Percentiles rank a stretch among this genome's conserved stretches.
Conservation (phyloP, 2,888 invertebrate genomes). For the Ectemnius lituratus region DNA sequence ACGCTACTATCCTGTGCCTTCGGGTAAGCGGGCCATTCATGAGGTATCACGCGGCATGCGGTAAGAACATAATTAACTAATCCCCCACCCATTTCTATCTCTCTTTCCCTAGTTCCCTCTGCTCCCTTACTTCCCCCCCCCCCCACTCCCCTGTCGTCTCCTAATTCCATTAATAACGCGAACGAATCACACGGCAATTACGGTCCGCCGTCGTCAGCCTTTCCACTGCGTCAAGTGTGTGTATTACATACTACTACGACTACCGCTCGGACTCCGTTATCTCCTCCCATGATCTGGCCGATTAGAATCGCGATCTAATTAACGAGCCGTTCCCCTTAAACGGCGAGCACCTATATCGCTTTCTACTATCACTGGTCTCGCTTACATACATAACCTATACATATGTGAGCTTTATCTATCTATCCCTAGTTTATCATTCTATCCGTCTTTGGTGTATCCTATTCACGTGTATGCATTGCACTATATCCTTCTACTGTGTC, state of each 20-base stretch:
- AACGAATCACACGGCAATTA: conserved; percentile 4
- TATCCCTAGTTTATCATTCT: not conserved
- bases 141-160: not conserved
- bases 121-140: too few species aligned
- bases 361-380: not conserved
- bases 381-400: not conserved
- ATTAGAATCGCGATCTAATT: conserved; percentile 7
- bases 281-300: not conserved
- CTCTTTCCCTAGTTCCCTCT: not conserved
- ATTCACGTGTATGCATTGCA: not conserved
- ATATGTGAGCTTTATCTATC: not conserved
- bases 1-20: too few species aligned
- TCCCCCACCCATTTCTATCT: not conserved
- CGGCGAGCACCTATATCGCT: not conserved
- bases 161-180: conserved; percentile 3
- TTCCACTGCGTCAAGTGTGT: not conserved
- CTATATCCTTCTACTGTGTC: not conserved
- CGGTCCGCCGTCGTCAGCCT: not conserved
- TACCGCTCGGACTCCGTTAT: not conserved
- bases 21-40: not conserved
- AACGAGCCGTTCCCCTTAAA: not conserved
- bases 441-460: not conserved
- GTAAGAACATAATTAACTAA: conserved; percentile 6
- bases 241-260: not conserved
- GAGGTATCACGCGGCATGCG: not conserved